Evolutionary conservation across 2,888 invertebrate species (phyloP).

Genomic region (Ecdyonurus torrentis): DNA sequence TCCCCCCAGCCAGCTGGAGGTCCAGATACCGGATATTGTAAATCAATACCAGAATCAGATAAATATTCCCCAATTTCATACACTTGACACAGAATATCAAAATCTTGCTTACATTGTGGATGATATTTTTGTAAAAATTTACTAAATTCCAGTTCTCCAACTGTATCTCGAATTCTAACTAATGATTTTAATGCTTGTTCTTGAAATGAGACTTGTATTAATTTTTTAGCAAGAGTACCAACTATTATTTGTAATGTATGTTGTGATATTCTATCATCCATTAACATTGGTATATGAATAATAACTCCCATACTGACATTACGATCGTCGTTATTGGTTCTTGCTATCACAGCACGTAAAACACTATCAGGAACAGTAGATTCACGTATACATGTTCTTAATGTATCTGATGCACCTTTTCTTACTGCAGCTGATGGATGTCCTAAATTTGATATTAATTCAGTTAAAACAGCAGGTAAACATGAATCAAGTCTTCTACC

Average conservation of each 20-base stretch:
- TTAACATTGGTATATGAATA: slow-evolving; percentile 15
- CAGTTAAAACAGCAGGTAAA: slow-evolving; percentile 35
- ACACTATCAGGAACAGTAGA: slow-evolving; percentile 50
- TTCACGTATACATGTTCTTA: slow-evolving; percentile 52
- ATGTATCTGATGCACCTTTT: slow-evolving; percentile 59
- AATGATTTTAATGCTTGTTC: slow-evolving; percentile 47
- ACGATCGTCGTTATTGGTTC: slow-evolving; percentile 26
- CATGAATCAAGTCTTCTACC: slow-evolving; percentile 8
- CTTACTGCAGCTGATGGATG: slow-evolving; percentile 64
- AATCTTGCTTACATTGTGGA: slow-evolving; percentile 33
- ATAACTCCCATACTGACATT: slow-evolving; percentile 17
- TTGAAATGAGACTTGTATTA: slow-evolving; percentile 34
- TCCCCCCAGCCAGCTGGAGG: background rate
- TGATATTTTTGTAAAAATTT: slow-evolving; percentile 28
- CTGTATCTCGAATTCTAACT: slow-evolving; percentile 46
- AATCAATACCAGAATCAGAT: background rate
- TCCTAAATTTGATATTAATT: slow-evolving; percentile 61
- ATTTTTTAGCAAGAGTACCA: slow-evolving; percentile 26
- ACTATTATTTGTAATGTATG: slow-evolving; percentile 23
- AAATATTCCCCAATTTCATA: slow-evolving; percentile 27
- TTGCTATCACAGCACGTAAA: slow-evolving; percentile 35
- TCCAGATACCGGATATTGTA: background rate
- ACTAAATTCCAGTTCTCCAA: slow-evolving; percentile 48
- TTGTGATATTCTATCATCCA: slow-evolving; percentile 16
- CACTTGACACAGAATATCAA: slow-evolving; percentile 41